These are phyloP conservation scores for Actinemys pallida DNA, from an alignment of 2,113 vertebrate species.

Conservation along the genomic window DNA sequence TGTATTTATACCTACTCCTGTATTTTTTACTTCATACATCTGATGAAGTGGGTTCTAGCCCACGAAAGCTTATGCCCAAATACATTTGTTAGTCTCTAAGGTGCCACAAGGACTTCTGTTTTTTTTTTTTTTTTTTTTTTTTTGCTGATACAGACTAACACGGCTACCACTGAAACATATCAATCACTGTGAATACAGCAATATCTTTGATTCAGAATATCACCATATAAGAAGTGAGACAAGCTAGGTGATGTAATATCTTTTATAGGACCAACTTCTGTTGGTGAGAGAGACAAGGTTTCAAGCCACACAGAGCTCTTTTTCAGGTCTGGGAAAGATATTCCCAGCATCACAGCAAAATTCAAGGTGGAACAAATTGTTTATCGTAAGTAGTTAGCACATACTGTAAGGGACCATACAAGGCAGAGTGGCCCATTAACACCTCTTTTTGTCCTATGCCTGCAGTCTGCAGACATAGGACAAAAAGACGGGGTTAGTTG, in stretches of 20 bases:
- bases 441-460: not conserved
- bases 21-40: too few species aligned
- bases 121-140: too few species aligned
- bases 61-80: too few species aligned
- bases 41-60: too few species aligned
- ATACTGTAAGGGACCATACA: not conserved
- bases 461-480: not conserved
- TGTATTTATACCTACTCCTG: too few species aligned
- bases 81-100: too few species aligned
- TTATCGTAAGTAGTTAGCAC: not conserved
- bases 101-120: too few species aligned
- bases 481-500: not conserved
- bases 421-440: not conserved
- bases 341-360: not conserved
- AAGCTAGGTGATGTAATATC: not conserved
- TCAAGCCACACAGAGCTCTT: not conserved
- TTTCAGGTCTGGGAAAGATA: not conserved
- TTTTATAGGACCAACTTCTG: not conserved
- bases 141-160: too few species aligned
- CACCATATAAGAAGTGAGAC: not conserved
- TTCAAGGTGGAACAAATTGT: not conserved
- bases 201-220: not conserved
- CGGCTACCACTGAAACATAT: not conserved
- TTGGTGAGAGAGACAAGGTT: not conserved
- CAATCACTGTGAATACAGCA: not conserved